Evolutionary conservation across 23 tunicate genomes (phyloP), one percentile per base, ranked within the genome.

Genomic region (Trididemnum clinides): DNA sequence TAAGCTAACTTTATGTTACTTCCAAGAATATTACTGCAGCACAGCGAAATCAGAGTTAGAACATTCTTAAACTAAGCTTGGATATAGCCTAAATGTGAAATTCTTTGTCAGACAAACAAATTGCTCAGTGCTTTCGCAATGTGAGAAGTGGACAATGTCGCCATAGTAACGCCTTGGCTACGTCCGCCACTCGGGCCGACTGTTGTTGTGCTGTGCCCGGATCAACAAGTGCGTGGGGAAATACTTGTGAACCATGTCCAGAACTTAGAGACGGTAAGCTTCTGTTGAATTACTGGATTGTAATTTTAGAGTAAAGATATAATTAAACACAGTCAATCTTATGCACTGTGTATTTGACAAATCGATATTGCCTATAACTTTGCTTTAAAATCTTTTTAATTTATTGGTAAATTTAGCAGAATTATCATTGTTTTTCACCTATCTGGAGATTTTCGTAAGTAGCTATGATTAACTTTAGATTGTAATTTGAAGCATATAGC

Each of bases 191-290:
- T 28, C 64, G 98, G 12, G 84, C 85, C 1, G 88, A 88, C 21
- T 94, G 98, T 44, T 94, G 98, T 64, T 94, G 98, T 49, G 89
- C 90, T 36, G 90, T 85, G 7, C 98, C 98, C 12, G 98, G 94
- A 1, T 90, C 90, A 0, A 82, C 93, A 7, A 89, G 95, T 39
- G 98, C 98, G 26, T 94, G 91, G 91, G 85, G 88, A n/a, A 77
- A 54, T 49, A 80, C 38, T 23, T 94, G 98, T 64, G 98, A 89
- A 73, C 98, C 98, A 30, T 94, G 98, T 51, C 94, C 98, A 0
- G 98, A 94, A 58, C 33, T 36, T 15, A 72, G 88, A 31, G 89
- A 92, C 28, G 87, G 98, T 94, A 44, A 89, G 94, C 28, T 7
- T 10, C 15, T 44, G 54, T 44, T 44, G 15, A 44, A 7, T 44